Conservation (phyloP, 53 echinoderm and acorn worm species). For the Hippasteria phrygiana region DNA sequence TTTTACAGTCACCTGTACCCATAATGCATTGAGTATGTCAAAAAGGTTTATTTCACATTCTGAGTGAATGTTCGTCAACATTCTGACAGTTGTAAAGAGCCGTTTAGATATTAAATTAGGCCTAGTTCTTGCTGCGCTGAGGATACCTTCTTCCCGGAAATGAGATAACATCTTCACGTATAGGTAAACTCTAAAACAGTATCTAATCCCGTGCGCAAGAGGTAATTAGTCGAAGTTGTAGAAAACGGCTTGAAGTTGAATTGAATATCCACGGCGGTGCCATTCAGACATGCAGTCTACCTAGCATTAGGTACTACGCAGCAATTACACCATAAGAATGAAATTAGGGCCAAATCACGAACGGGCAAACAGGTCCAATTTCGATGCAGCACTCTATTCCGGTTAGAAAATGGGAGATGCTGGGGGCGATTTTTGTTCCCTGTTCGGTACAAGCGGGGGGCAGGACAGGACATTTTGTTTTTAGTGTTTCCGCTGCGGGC, state of each 20-base stretch:
- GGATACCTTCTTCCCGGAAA: no score
- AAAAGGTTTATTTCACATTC: no score
- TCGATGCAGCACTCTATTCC: conserved; percentile 17
- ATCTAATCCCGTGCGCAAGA: no score
- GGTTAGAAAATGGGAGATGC: background rate
- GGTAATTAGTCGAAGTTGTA: background rate
- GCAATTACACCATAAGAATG: conserved; percentile 35
- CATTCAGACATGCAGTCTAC: conserved; percentile 6
- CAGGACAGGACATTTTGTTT: conserved; percentile 6
- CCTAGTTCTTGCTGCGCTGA: no score
- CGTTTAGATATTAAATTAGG: no score
- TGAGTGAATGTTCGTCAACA: no score
- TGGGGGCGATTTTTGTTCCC: background rate
- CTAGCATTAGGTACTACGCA: background rate
- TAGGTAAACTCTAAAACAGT: no score
- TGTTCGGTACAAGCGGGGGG: background rate
- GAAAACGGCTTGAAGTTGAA: background rate
- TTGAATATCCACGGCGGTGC: background rate
- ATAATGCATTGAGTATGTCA: no score
- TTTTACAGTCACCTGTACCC: no score
- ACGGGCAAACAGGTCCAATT: conserved; percentile 50
- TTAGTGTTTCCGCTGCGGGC: conserved; percentile 45
- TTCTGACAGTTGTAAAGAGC: no score
- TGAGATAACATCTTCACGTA: no score
- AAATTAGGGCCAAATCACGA: conserved; percentile 59